Percentiles rank a stretch among this genome's conserved stretches.
phyloP scores from a whole-genome alignment of 2,888 invertebrate species.

The Toxonevra muliebris region DNA sequence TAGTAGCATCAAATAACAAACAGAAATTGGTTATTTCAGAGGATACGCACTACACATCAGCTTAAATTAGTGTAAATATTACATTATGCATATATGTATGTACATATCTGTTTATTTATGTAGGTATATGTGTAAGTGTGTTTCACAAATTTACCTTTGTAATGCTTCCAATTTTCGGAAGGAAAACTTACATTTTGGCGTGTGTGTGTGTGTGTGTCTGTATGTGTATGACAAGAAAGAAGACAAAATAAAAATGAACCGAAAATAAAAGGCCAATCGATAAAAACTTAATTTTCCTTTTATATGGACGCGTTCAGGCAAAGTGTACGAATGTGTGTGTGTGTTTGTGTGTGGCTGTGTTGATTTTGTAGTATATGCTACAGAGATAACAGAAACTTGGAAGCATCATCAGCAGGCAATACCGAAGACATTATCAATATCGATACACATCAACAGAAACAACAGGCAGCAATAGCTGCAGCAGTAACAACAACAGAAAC shows the following conservation, averaged over 20 bases:
- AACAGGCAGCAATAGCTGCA: too few relatives aligned
- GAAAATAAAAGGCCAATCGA: conserved; percentile 9
- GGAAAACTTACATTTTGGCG: not conserved
- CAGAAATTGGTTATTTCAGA: conserved; percentile 14
- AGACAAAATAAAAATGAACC: not conserved
- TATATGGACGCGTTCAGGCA: conserved; percentile 13
- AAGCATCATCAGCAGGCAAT: too few relatives aligned
- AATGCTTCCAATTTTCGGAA: conserved; percentile 6
- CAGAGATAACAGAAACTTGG: too few relatives aligned
- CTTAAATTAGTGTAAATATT: conserved; percentile 21
- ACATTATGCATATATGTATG: conserved; percentile 1
- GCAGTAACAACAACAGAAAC: too few relatives aligned
- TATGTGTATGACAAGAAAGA: not conserved
- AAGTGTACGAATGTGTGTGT: not conserved
- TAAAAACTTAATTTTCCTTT: conserved; percentile 17
- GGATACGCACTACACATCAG: conserved; percentile 15
- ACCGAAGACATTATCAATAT: too few relatives aligned
- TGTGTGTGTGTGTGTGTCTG: not conserved
- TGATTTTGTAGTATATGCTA: too few relatives aligned
- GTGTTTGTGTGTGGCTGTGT: not conserved
- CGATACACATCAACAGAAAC: too few relatives aligned
- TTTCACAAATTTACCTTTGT: conserved; percentile 19
- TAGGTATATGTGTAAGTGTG: not conserved
- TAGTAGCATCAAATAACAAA: conserved; percentile 13
- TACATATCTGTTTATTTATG: not conserved